phyloP scores from a whole-genome alignment of 2,888 invertebrate species.

The Tuta absoluta region DNA sequence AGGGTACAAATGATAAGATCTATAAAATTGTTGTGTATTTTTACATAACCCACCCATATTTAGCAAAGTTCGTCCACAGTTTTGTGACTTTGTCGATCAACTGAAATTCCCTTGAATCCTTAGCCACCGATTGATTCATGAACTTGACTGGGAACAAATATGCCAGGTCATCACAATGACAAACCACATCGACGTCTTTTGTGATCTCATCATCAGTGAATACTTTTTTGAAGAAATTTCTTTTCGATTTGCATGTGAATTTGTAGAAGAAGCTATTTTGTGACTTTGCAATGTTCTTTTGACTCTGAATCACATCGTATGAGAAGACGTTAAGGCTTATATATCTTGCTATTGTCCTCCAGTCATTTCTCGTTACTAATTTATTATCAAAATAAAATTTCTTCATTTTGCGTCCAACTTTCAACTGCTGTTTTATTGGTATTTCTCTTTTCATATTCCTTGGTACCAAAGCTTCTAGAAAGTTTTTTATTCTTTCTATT shows the following conservation, averaged over 20 bases:
- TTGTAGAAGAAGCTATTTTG: slow-evolving; percentile 55
- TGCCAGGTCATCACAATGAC: slow-evolving; percentile 54
- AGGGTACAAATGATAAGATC: not conserved
- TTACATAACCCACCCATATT: slow-evolving; percentile 54
- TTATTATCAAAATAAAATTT: slow-evolving; percentile 51
- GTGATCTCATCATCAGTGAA: slow-evolving; percentile 38
- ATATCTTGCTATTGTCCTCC: slow-evolving; percentile 42
- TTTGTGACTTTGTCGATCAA: slow-evolving; percentile 52
- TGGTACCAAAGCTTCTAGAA: slow-evolving; percentile 53
- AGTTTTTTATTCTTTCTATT: slow-evolving; percentile 44
- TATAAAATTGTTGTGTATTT: no score
- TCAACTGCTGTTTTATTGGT: slow-evolving; percentile 46
- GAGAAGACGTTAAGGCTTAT: slow-evolving; percentile 45
- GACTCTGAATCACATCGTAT: slow-evolving; percentile 43
- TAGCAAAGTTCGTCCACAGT: slow-evolving; percentile 68
- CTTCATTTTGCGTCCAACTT: slow-evolving; percentile 49
- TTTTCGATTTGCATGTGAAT: slow-evolving; percentile 54
- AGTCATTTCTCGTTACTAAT: slow-evolving; percentile 40
- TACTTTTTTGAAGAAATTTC: slow-evolving; percentile 45
- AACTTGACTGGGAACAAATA: slow-evolving; percentile 51
- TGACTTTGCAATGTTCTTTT: slow-evolving; percentile 42
- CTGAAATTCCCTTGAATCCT: slow-evolving; percentile 44
- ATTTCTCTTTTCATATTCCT: slow-evolving; percentile 44
- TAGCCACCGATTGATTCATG: slow-evolving; percentile 40
- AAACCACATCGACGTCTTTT: slow-evolving; percentile 39